Base-by-base conservation (phyloP, 2,888 invertebrate species). In the Spialia ferax region DNA sequence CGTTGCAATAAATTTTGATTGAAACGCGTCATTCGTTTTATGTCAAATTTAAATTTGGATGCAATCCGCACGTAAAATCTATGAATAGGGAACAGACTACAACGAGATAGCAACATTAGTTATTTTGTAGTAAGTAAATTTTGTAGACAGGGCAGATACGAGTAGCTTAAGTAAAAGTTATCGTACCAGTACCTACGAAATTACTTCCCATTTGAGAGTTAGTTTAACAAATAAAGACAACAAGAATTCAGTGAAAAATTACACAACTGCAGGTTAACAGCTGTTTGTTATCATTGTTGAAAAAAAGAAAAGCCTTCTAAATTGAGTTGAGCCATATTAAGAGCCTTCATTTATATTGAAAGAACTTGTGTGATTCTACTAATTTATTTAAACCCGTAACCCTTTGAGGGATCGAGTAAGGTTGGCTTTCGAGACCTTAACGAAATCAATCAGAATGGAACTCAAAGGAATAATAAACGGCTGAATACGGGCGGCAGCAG, bases 361-460 rank as follows among this genome's bases (percentile, higher is more conserved):
- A 11, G 50, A 50, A 1, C 3, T 10, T 22, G 10, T 22, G 15
- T 59, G 6, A 22, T n/a, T n/a, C 15, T 54, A 26, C 26, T 15
- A 54, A 55, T 56, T 35, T 32, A 32, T 10, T 56, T 20, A 56
- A 56, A 29, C 13, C 63, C 15, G 18, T 38, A 55, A 56, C 15
- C 55, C 55, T 56, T 63, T 63, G 29, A 45, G 55, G 22, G 10
- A 29, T 56, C 55, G 54, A 63, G 15, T 29, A 26, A 38, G 29
- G 20, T 11, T 29, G 55, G 29, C 29, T n/a, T 55, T 10, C 29
- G 11, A 29, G 63, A 63, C n/a, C 45, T n/a, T 56, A 63, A 63
- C 63, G 55, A 63, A 63, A 63, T 63, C 63, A 63, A 63, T 63
- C 55, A 45, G 15, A 63, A 29, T 54, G 54, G n/a, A 56, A 63